Conservation (phyloP, 35 echinoderm and acorn worm genomes). For the Strongylocentrotus purpuratus region DNA sequence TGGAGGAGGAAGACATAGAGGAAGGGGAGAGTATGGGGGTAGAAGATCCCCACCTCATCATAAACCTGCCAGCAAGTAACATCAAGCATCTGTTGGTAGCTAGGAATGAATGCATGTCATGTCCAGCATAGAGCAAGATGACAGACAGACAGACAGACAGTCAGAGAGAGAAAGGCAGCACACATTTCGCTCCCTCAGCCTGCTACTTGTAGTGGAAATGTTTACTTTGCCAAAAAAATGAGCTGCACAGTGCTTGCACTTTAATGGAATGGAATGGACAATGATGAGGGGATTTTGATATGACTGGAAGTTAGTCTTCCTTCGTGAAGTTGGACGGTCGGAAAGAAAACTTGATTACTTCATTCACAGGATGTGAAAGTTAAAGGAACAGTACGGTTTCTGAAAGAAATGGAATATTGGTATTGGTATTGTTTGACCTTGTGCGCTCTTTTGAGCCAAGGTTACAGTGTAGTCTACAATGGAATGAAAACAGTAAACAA, state of each 20-base stretch:
- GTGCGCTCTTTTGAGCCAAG: neutral
- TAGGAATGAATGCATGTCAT: too few relatives aligned
- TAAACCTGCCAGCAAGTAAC: constrained; percentile 62
- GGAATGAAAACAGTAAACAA: neutral
- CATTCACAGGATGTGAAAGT: neutral
- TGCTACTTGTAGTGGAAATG: neutral
- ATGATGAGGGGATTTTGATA: neutral
- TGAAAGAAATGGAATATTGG: too few relatives aligned
- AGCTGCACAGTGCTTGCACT: constrained; percentile 7
- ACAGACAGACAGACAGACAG: too few relatives aligned
- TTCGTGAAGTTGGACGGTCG: neutral
- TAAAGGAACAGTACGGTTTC: too few relatives aligned
- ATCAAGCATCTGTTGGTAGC: neutral
- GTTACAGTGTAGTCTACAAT: neutral
- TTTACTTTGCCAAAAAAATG: constrained; percentile 6
- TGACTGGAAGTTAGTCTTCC: neutral
- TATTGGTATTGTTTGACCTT: neutral
- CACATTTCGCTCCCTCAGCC: neutral
- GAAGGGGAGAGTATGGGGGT: constrained; percentile 66
- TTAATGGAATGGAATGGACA: neutral
- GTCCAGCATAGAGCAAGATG: too few relatives aligned
- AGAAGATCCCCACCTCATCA: constrained; percentile 76
- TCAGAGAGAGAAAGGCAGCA: neutral
- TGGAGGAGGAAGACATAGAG: constrained; percentile 1
- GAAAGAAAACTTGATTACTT: neutral